Base-by-base conservation (phyloP, 2,797 vertebrate genomes). In the Cirrhinus molitorella region DNA sequence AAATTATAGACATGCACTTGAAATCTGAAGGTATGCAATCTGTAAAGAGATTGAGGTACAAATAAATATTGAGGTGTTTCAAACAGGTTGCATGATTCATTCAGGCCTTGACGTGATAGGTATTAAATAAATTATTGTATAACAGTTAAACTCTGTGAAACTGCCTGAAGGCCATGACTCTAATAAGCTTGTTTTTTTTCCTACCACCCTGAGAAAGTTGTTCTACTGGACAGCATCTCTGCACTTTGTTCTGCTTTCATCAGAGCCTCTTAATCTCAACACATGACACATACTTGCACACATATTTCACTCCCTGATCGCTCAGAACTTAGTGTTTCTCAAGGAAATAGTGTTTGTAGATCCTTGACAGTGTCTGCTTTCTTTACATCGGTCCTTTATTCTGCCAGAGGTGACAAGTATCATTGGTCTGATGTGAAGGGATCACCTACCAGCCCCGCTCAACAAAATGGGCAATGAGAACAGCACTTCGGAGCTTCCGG, bases 391-490 rank as follows among this genome's bases (percentile, higher is more conserved):
- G 75, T 83, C 61, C 84, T 55, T 34, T 37, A 68, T 21, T 80
- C 28, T 77, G 85, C 91, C 87, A 79, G 93, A 49, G 88, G 85
- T 90, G 87, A 86, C 57, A 43, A 92, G 83, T 90, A 87, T 84
- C 92, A 91, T 88, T 87, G 89, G 86, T 88, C 88, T 88, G 92
- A 92, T 92, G 91, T 92, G 92, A 94, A 84, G 47, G 79, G 85
- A 87, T 88, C 81, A 86, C 67, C 88, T 89, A 83, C 90, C 72
- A 83, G 31, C 51, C 81, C 88, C 86, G 71, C 79, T 89, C 88
- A 90, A 67, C 86, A 88, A 88, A 91, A 96, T 96, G 95, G 95
- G 95, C 83, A 96, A 95, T 88, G 94, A 95, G 87, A 94, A 53
- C 94, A 95, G 95, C 93, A 89, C 95, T 4, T 65, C 91, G 34